Conservation (phyloP, 53 echinoderm and acorn worm genomes). For the Holothuria leucospilota region DNA sequence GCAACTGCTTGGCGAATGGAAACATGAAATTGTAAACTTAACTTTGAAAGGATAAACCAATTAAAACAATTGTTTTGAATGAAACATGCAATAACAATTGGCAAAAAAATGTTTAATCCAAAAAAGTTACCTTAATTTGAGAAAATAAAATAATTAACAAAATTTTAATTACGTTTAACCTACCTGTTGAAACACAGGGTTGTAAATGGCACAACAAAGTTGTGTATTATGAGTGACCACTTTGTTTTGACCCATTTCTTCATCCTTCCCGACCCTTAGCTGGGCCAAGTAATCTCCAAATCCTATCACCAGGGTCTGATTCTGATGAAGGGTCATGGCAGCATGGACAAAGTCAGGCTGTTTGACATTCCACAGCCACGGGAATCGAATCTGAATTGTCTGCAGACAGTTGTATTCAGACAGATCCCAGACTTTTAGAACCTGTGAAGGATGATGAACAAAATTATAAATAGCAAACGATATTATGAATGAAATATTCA, state of each 20-base stretch:
- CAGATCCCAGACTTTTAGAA: constrained; percentile 91
- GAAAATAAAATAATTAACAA: too few relatives aligned
- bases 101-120: too few relatives aligned
- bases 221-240: constrained; percentile 82
- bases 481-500: too few relatives aligned
- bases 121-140: too few relatives aligned
- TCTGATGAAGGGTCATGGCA: constrained; percentile 16
- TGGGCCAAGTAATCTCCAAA: constrained; percentile 86
- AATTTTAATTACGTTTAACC: too few relatives aligned
- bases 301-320: constrained; percentile 59
- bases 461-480: neutral
- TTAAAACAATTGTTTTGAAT: too few relatives aligned
- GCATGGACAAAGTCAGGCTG: constrained; percentile 73
- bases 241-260: constrained; percentile 54
- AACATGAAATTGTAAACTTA: too few relatives aligned
- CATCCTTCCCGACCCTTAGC: constrained; percentile 67
- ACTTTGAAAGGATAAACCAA: too few relatives aligned
- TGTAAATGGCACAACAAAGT: constrained; percentile 89
- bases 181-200: constrained; percentile 90
- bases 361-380: constrained; percentile 74
- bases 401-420: constrained; percentile 87
- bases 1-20: too few relatives aligned
- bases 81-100: too few relatives aligned
- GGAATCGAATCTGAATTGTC: constrained; percentile 75
- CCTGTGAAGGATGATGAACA: constrained; percentile 52